A percentile compares a stretch with the other conserved stretches of the same genome.
phyloP scores from a whole-genome alignment of 2,888 invertebrate genomes.

The Nemotelus nigrinus region DNA sequence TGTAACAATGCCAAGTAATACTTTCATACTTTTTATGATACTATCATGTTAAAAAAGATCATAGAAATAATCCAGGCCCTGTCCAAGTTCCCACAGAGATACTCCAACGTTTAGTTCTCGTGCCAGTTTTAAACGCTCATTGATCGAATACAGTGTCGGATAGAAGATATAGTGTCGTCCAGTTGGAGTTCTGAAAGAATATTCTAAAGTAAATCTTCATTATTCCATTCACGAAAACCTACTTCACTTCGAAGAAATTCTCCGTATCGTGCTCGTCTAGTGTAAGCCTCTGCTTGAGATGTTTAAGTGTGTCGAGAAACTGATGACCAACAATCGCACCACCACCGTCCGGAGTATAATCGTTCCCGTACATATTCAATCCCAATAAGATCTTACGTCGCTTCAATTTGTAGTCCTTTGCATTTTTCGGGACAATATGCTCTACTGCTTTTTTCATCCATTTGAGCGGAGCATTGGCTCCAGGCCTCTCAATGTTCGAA shows the following conservation, averaged over 20 bases:
- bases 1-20: too few relatives aligned
- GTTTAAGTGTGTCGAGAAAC: slow-evolving; percentile 79
- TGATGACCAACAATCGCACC: slow-evolving; percentile 83
- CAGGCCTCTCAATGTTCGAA: slow-evolving; percentile 83
- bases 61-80: slow-evolving; percentile 94
- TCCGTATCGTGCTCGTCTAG: slow-evolving; percentile 84
- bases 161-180: slow-evolving; percentile 85
- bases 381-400: slow-evolving; percentile 86
- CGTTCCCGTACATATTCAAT: slow-evolving; percentile 93
- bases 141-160: slow-evolving; percentile 88
- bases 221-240: slow-evolving; percentile 60
- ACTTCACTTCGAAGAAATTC: slow-evolving; percentile 88
- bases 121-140: slow-evolving; percentile 82
- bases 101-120: slow-evolving; percentile 83
- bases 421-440: slow-evolving; percentile 73
- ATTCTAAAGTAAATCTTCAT: slow-evolving; percentile 5
- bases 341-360: slow-evolving; percentile 83
- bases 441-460: slow-evolving; percentile 85
- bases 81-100: slow-evolving; percentile 96
- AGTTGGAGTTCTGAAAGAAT: slow-evolving; percentile 69
- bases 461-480: slow-evolving; percentile 87
- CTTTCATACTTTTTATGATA: not conserved
- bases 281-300: slow-evolving; percentile 78
- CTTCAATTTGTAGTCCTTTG: slow-evolving; percentile 65
- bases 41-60: slow-evolving; percentile 73